Evolutionary conservation across 2,113 vertebrate genomes (phyloP).

Genomic region (Poeciliopsis prolifica): DNA sequence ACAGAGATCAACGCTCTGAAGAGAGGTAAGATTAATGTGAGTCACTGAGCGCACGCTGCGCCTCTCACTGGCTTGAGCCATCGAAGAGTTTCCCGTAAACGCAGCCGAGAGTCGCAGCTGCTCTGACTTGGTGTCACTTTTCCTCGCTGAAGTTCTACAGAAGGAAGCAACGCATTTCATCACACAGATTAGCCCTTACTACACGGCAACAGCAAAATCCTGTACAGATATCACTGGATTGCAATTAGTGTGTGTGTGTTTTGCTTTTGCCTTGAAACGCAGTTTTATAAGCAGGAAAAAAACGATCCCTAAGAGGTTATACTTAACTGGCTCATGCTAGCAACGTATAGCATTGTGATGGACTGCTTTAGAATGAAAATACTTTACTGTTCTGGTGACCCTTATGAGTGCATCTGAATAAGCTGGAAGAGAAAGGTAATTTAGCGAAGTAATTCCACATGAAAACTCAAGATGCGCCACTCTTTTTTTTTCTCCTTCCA

Average conservation of each 20-base stretch:
- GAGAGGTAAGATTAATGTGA: background rate
- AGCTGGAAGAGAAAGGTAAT: background rate
- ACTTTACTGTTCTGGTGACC: too few species aligned
- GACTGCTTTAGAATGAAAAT: too few species aligned
- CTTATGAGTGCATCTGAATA: too few species aligned
- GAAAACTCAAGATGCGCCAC: background rate
- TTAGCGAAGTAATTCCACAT: background rate
- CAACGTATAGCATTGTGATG: background rate
- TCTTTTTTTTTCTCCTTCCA: background rate
- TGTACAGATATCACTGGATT: conserved; percentile 60
- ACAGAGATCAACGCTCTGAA: conserved; percentile 2
- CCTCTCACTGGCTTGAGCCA: conserved; percentile 14
- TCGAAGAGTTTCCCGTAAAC: background rate
- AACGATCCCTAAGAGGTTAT: conserved; percentile 8
- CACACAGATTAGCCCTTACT: conserved; percentile 41
- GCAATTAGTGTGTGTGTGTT: conserved; percentile 34
- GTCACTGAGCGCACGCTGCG: conserved; percentile 13
- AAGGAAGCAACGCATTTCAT: conserved; percentile 36
- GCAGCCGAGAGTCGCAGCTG: background rate
- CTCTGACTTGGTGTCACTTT: background rate
- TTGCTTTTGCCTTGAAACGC: conserved; percentile 39
- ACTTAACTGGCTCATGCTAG: conserved; percentile 10
- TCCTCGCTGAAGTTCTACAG: background rate
- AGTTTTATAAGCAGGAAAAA: conserved; percentile 21
- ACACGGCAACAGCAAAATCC: conserved; percentile 45